A percentile compares a stretch with the other conserved stretches of the same genome.
Conservation (phyloP, 2,113 vertebrate genomes). For the Hyaena hyaena region DNA sequence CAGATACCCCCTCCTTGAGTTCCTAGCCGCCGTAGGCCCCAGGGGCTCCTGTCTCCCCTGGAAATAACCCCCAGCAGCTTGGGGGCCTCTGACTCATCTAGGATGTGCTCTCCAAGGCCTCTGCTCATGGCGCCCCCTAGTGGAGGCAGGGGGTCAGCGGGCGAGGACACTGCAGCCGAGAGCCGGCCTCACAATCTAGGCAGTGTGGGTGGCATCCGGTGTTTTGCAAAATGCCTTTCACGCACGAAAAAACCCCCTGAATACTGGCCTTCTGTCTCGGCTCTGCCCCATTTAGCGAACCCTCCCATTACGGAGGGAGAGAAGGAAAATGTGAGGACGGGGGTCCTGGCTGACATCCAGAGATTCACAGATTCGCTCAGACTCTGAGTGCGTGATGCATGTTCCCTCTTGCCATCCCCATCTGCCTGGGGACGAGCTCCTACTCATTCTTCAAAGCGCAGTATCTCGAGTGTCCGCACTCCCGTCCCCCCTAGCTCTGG, state of each 20-base stretch:
- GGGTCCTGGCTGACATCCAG: not conserved
- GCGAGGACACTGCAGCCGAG: not conserved
- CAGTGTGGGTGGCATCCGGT: not conserved
- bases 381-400: not conserved
- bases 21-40: not conserved
- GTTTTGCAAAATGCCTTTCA: not conserved
- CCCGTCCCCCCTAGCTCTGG: not conserved
- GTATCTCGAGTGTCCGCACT: not conserved
- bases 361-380: not conserved
- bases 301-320: not conserved
- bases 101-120: not conserved
- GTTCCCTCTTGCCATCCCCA: not conserved
- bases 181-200: not conserved
- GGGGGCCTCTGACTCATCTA: not conserved
- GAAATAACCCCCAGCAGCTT: not conserved
- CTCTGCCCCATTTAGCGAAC: not conserved
- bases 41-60: not conserved
- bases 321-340: not conserved
- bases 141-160: rapidly evolving
- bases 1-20: not conserved
- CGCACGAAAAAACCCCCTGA: not conserved
- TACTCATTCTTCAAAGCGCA: not conserved
- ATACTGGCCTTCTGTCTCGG: not conserved
- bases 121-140: not conserved
- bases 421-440: not conserved